These are phyloP conservation scores for Ochotona princeps DNA, from an alignment of 2,113 vertebrate species.

Conservation along the genomic window DNA sequence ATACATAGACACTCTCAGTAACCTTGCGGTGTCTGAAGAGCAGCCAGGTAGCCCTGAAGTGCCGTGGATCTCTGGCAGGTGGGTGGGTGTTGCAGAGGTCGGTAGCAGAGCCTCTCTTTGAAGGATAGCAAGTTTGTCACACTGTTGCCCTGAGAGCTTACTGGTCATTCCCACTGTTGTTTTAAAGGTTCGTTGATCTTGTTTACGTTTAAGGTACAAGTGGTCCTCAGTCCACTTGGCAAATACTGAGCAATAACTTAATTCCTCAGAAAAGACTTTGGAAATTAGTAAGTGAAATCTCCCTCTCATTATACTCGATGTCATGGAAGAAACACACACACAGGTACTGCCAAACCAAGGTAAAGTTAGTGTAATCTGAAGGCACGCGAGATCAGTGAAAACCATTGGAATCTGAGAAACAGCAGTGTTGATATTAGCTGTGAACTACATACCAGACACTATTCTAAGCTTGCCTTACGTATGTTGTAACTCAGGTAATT, in stretches of 20 bases:
- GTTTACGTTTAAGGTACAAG: not conserved
- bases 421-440: not conserved
- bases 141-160: not conserved
- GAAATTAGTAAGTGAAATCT: not conserved
- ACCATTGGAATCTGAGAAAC: not conserved
- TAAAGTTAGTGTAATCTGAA: not conserved
- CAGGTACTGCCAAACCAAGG: not conserved
- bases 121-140: not conserved
- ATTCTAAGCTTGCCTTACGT: not conserved
- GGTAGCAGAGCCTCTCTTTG: not conserved
- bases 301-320: not conserved
- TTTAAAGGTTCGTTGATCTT: not conserved
- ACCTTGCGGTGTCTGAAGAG: not conserved
- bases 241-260: not conserved
- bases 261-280: conserved; percentile 2
- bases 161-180: not conserved
- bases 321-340: conserved; percentile 37
- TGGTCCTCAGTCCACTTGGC: not conserved
- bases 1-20: not conserved
- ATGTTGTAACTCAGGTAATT: not conserved
- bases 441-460: not conserved
- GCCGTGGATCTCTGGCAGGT: not conserved
- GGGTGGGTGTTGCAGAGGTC: not conserved
- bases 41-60: not conserved
- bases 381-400: not conserved